Base-by-base conservation (phyloP, 2,888 invertebrate species). In the Colostygia pectinataria region DNA sequence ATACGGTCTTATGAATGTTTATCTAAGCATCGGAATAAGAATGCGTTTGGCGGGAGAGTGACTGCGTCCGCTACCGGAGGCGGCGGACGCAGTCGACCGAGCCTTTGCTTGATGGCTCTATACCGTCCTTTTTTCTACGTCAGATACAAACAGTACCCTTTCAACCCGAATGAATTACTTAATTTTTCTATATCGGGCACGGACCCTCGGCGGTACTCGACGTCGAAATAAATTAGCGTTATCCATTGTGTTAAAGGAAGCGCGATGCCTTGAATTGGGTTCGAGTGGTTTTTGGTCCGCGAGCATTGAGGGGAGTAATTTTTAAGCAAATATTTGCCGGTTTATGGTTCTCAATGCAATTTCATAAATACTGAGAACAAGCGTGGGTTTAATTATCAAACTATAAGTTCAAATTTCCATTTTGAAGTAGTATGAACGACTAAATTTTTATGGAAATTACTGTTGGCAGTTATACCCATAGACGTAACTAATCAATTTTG, bases 91-190 rank as follows among this genome's bases (percentile, higher is more conserved):
- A 86, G 58, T 80, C 74, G 77, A 79, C 83, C 88, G 86, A 77
- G 68, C 75, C 68, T 55, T 74, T 75, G 33, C 15, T 20, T 81
- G 77, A 82, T 80, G 79, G 74, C 79, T 83, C 71, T 74, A 79
- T 78, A 77, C 73, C 72, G 66, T 68, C 65, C 70, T 80, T 86
- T 86, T 86, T 85, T 75, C 75, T 74, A 78, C 70, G 86, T 86
- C 87, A 86, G 80, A 80, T 72, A 83, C 84, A 86, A 80, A 74
- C 80, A 75, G 73, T 73, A 88, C 86, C 87, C 88, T 83, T 88
- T 86, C 83, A 78, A 79, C 74, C 74, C 77, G 73, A 87, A 88
- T 84, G 84, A 87, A 88, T 89, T 81, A 83, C 85, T 87, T 87
- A 87, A 87, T 88, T 87, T 86, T 82, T 86, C 77, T 77, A 74